Evolutionary conservation across 2,888 invertebrate species (phyloP), one percentile per base, ranked within the genome.

Genomic region (Netelia melanura): DNA sequence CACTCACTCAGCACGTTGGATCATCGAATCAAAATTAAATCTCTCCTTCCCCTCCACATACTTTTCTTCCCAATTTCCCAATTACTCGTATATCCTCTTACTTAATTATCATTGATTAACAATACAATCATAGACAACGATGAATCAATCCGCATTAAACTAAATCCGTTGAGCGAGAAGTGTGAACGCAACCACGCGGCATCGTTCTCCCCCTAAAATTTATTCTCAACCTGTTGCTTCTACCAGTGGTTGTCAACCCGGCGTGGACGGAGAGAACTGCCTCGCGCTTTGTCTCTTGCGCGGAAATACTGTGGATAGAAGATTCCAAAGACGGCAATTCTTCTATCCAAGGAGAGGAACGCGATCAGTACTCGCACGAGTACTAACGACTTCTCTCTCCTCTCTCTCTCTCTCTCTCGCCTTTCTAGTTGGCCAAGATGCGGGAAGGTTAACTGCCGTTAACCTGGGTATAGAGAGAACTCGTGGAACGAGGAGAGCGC

Each of bases 1-100:
- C 95, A 96, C 96, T 95, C 97, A 97, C 95, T 95, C 90, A 94
- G 93, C 94, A 95, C 92, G 92, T 90, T 89, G 89, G 87, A 90
- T 87, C 86, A 38, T 87, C 86, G 30, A 43, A 74, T 25, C 52
- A 38, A 54, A 58, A 64, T 68, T 17, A 43, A 48, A 67, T 68
- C 9, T 38, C 62, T 68, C 3, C 23, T 67, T 9, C 17, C 21
- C 25, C 58, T 81, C 30, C 65, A 67, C 65, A 67, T 72, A 82
- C 23, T 14, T 11, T 48, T 14, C 48, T 3, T 38, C 0, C 5
- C 6, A 38, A 38, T 38, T 6, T 38, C 30, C 5, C 38, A 6
- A 38, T 38, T 38, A 38, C 6, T 38, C 38, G 5, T 3, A 14
- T 54, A 17, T 21, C 21, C 58, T 58, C 5, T 23, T 58, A n/a